Evolutionary conservation across 2,797 vertebrate genomes (phyloP).

Genomic region (Hydrophis major): DNA sequence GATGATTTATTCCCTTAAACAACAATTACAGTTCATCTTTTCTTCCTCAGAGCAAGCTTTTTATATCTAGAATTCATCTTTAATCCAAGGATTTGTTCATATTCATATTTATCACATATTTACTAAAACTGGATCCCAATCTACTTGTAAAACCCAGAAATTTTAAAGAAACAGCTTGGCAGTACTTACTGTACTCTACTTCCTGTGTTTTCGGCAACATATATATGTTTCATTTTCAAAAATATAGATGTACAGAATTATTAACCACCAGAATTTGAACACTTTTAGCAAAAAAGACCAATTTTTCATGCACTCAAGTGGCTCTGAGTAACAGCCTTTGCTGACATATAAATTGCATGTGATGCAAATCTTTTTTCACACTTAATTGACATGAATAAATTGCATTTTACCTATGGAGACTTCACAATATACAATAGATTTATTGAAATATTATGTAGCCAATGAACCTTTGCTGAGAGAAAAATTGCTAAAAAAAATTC

Average conservation of each 20-base stretch:
- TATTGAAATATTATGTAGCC: not conserved
- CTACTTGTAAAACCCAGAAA: not conserved
- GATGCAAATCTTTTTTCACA: not conserved
- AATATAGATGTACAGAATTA: not conserved
- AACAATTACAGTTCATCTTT: not conserved
- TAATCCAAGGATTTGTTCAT: not conserved
- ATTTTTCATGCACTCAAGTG: not conserved
- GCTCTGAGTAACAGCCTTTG: not conserved
- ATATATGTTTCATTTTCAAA: not conserved
- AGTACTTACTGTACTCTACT: not conserved
- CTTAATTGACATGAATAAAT: not conserved
- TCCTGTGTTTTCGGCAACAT: not conserved
- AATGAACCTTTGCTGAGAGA: not conserved
- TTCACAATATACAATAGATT: not conserved
- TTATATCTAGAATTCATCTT: not conserved
- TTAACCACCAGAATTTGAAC: not conserved
- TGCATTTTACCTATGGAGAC: not conserved
- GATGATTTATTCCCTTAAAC: not conserved
- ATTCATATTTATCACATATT: not conserved
- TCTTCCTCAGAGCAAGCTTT: not conserved
- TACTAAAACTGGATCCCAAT: not conserved
- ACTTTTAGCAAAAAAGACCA: not conserved
- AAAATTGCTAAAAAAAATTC: not conserved
- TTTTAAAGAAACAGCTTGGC: not conserved
- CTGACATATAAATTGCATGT: not conserved